Percentiles rank a stretch among this genome's conserved stretches.
These are phyloP conservation scores for Corythornis vintsioides DNA, from an alignment of 2,113 vertebrate species.

Conservation along the genomic window DNA sequence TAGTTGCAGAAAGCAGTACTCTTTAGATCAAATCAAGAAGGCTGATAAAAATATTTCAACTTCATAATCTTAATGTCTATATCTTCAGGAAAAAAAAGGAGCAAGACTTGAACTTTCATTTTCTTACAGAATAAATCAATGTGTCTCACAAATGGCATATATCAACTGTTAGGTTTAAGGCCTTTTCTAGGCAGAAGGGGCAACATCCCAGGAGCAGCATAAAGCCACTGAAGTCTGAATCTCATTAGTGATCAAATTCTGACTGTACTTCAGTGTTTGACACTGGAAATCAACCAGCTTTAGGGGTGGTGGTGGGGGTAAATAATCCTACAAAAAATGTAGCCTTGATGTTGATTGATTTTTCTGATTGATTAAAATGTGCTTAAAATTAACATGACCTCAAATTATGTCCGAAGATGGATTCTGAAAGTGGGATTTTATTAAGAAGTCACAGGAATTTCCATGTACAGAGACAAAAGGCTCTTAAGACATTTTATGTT, in stretches of 20 bases:
- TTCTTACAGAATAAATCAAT: neutral
- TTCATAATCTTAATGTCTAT: neutral
- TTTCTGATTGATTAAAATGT: neutral
- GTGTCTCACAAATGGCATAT: fast-evolving
- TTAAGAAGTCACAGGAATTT: neutral
- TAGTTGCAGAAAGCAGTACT: neutral
- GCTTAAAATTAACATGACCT: neutral
- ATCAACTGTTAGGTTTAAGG: neutral
- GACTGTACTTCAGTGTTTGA: neutral
- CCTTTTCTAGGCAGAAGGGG: neutral
- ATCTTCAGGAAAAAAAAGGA: neutral
- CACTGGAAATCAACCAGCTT: neutral
- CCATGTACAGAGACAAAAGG: neutral
- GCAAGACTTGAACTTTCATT: neutral
- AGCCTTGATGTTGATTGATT: neutral
- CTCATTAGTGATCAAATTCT: neutral
- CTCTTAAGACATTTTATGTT: neutral
- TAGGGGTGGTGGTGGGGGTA: neutral
- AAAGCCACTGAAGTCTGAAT: neutral
- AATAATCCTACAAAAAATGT: neutral
- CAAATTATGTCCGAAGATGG: neutral
- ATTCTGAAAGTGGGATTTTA: neutral
- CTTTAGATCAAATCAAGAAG: fast-evolving
- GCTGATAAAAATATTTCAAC: neutral
- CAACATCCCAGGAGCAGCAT: neutral